Percentiles rank a stretch among this genome's conserved stretches.
Evolutionary conservation across 2,888 invertebrate species (phyloP).

Genomic region (Sceliomorpha sp.): DNA sequence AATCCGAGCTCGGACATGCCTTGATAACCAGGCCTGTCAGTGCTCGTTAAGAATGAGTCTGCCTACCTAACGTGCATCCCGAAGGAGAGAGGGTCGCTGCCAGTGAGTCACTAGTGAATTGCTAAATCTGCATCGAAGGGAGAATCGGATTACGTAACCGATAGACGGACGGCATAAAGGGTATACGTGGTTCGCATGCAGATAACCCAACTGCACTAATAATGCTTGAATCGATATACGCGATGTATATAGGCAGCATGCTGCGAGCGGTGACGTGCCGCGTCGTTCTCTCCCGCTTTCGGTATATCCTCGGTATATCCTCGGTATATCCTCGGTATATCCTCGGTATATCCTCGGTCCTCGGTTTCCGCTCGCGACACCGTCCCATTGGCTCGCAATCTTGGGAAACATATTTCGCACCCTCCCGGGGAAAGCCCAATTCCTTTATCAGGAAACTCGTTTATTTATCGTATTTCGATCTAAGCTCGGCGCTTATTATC

Average conservation of each 20-base stretch:
- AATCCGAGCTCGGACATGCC: neutral
- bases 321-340: no score
- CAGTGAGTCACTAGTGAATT: constrained; percentile 15
- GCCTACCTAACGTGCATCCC: constrained; percentile 8
- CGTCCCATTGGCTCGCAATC: constrained; percentile 24
- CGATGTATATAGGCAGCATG: no score
- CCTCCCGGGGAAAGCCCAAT: constrained; percentile 48
- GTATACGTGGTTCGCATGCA: constrained; percentile 22
- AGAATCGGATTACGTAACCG: constrained; percentile 23
- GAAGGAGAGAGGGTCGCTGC: constrained; percentile 8
- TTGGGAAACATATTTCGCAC: constrained; percentile 24
- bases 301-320: no score
- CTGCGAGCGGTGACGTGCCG: constrained; percentile 3
- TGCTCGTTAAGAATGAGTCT: neutral
- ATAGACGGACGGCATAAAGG: constrained; percentile 24
- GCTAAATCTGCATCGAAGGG: constrained; percentile 27
- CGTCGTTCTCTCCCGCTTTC: neutral
- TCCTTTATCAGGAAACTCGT: constrained; percentile 52
- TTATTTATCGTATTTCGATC: constrained; percentile 46
- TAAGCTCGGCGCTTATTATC: constrained; percentile 38
- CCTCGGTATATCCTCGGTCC: no score
- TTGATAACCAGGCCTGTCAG: constrained; percentile 7
- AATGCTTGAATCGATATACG: neutral
- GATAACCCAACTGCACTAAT: constrained; percentile 14
- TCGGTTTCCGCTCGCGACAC: constrained; percentile 1